These are phyloP conservation scores for Escarpia spicata DNA, from an alignment of 2,888 invertebrate genomes.

Conservation along the genomic window DNA sequence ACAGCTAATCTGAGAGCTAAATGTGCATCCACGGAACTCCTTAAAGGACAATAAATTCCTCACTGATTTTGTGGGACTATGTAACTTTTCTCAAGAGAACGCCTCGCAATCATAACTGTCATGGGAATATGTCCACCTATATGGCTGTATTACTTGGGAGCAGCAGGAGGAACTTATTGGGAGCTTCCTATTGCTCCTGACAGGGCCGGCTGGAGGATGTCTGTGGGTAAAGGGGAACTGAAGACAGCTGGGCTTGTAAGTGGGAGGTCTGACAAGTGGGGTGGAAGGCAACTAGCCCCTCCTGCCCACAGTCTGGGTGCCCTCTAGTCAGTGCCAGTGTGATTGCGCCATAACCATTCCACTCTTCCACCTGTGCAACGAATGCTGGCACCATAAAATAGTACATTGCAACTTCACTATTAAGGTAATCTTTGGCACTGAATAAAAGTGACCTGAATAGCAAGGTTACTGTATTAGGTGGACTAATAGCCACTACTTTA, in stretches of 20 bases:
- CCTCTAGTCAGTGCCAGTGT: background rate
- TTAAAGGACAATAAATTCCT: background rate
- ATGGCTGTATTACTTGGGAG: background rate
- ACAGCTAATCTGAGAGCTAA: background rate
- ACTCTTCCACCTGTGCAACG: background rate
- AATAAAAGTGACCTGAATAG: too few species aligned
- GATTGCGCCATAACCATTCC: background rate
- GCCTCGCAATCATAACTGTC: background rate
- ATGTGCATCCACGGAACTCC: background rate
- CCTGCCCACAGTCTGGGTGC: background rate
- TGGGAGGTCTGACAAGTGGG: conserved; percentile 16
- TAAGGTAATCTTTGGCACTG: too few species aligned
- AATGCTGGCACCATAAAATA: background rate
- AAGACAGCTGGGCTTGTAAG: conserved; percentile 13
- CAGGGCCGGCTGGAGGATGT: background rate
- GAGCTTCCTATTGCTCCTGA: background rate
- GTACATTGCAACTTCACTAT: too few species aligned
- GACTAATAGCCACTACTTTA: too few species aligned
- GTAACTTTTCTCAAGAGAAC: background rate
- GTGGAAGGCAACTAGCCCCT: background rate
- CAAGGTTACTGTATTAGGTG: too few species aligned
- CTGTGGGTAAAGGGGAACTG: background rate
- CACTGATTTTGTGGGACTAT: background rate
- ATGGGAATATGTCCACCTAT: background rate
- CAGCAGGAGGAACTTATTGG: background rate